A percentile compares a stretch with the other conserved stretches of the same genome.
Evolutionary conservation across 2,797 vertebrate species (phyloP).

Genomic region (Peromyscus nudipes): DNA sequence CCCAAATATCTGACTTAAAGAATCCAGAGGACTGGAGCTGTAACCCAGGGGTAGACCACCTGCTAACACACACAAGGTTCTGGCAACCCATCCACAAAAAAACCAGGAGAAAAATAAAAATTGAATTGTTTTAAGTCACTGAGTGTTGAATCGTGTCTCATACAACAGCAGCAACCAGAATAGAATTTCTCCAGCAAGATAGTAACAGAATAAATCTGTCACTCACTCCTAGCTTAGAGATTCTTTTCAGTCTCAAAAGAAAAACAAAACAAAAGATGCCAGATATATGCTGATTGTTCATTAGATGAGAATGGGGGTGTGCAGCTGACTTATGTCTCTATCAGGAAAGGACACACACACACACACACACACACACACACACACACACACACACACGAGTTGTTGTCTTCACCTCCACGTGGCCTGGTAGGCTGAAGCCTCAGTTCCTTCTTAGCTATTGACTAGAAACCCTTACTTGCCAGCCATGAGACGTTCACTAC

Average conservation of each 20-base stretch:
- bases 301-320: background rate
- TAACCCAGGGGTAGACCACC: background rate
- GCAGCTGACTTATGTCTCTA: background rate
- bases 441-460: background rate
- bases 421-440: background rate
- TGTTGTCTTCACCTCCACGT: background rate
- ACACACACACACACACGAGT: background rate
- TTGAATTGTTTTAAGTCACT: background rate
- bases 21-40: background rate
- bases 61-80: background rate
- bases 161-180: background rate
- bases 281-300: background rate
- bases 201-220: background rate
- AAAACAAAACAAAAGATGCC: background rate
- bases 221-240: background rate
- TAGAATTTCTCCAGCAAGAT: slow-evolving; percentile 1
- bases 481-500: background rate
- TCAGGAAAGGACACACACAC: background rate
- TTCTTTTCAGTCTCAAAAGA: background rate
- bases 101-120: background rate
- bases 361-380: no score
- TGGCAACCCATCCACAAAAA: background rate
- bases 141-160: background rate
- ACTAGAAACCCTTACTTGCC: background rate
- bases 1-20: background rate